Evolutionary conservation across 1,140 invertebrate genomes (phyloP).

Genomic region (Tigriopus japonicus): DNA sequence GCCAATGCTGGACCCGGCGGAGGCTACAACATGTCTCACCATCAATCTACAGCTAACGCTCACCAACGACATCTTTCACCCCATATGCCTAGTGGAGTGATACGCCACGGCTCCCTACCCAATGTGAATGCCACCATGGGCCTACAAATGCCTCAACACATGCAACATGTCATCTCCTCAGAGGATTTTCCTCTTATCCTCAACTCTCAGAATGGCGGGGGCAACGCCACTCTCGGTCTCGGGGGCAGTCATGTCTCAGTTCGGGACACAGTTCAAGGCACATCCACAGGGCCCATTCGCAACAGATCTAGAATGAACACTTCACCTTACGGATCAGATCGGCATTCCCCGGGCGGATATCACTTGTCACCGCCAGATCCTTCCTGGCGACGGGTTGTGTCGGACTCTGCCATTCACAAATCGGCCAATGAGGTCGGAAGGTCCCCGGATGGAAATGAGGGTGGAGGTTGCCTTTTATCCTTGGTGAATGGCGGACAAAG

Average conservation of each 20-base stretch:
- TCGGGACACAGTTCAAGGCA: not conserved
- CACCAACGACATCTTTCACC: not conserved
- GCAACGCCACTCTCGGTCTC: not conserved
- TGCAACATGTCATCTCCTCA: not conserved
- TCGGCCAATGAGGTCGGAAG: not conserved
- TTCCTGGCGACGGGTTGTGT: not conserved
- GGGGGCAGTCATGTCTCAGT: not conserved
- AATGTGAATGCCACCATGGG: not conserved
- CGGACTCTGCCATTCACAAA: not conserved
- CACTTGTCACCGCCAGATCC: not conserved
- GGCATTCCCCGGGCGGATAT: not conserved
- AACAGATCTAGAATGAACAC: conserved; percentile 1
- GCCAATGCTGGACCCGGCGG: too few species aligned
- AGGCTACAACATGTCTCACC: too few species aligned
- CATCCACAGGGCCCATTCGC: conserved; percentile 3
- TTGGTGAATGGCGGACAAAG: not conserved
- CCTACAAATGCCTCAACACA: not conserved
- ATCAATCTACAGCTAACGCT: too few species aligned
- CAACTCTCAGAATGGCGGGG: not conserved
- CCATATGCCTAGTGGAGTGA: not conserved
- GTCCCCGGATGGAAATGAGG: not conserved
- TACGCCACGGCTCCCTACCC: not conserved
- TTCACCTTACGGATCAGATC: conserved; percentile 4
- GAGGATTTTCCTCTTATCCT: not conserved
- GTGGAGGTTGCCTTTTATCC: not conserved